phyloP scores from a whole-genome alignment of 2,797 vertebrate species.

The Lates japonicus region DNA sequence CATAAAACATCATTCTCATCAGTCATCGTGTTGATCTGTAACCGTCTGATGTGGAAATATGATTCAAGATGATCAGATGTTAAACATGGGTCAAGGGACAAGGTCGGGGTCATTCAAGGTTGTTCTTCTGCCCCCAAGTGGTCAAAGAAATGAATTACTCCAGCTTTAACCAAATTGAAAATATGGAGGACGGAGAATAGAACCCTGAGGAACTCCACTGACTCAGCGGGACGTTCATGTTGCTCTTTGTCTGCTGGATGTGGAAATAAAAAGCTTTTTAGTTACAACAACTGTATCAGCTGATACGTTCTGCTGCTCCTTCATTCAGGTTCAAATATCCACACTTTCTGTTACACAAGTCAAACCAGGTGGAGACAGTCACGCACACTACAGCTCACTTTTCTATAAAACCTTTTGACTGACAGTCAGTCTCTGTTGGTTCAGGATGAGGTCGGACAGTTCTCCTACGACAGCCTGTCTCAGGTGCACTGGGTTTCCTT shows the following conservation, averaged over 20 bases:
- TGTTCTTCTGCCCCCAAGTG: too few relatives aligned
- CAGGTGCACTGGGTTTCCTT: slow-evolving; percentile 98
- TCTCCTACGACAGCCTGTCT: slow-evolving; percentile 87
- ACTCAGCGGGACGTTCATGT: background rate
- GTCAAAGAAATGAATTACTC: background rate
- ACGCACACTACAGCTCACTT: background rate
- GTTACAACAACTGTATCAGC: too few relatives aligned
- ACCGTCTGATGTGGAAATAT: too few relatives aligned
- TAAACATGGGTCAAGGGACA: too few relatives aligned
- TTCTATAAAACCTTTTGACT: background rate
- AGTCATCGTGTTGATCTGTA: background rate
- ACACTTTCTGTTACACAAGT: background rate
- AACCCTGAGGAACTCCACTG: background rate
- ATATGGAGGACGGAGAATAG: accelerated
- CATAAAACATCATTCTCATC: background rate
- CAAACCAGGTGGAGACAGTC: background rate
- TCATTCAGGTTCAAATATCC: background rate
- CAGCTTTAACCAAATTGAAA: background rate
- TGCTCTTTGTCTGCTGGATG: too few relatives aligned
- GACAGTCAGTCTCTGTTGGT: accelerated
- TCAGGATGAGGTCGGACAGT: slow-evolving; percentile 94
- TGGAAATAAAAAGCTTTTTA: too few relatives aligned
- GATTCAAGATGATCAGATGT: too few relatives aligned
- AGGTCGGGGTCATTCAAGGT: too few relatives aligned
- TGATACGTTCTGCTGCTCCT: too few relatives aligned